A percentile compares a stretch with the other conserved stretches of the same genome.
Evolutionary conservation across 2,888 invertebrate genomes (phyloP).

Genomic region (Stenodema calcarata): DNA sequence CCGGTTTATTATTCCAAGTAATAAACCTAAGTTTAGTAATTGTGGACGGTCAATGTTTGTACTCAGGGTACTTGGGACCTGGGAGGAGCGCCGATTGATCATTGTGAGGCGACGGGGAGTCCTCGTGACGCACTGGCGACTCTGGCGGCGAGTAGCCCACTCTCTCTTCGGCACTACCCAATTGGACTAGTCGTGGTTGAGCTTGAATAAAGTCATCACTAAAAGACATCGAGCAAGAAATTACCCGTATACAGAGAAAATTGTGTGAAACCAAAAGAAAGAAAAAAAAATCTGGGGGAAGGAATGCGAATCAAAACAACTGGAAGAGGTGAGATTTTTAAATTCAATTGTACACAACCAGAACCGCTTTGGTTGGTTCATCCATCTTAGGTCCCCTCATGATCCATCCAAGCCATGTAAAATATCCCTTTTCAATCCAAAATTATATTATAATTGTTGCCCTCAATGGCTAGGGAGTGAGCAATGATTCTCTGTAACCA

Average conservation of each 20-base stretch:
- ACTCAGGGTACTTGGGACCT: constrained; percentile 72
- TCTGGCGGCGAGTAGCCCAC: constrained; percentile 64
- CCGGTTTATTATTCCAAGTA: neutral
- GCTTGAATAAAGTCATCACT: constrained; percentile 97
- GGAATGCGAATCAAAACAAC: neutral
- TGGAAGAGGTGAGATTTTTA: too few species aligned
- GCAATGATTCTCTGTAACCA: too few species aligned
- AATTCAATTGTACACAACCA: too few species aligned
- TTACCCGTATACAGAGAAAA: constrained; percentile 50
- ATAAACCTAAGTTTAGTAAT: constrained; percentile 1
- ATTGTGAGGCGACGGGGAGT: constrained; percentile 56
- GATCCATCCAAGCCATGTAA: too few species aligned
- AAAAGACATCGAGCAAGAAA: constrained; percentile 71
- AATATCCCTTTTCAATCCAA: too few species aligned
- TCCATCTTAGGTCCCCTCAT: too few species aligned
- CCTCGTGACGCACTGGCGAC: constrained; percentile 58
- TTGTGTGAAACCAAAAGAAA: neutral
- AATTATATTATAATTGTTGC: too few species aligned
- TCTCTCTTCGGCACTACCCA: constrained; percentile 82
- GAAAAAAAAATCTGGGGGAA: neutral
- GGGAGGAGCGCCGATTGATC: constrained; percentile 57
- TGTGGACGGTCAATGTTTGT: constrained; percentile 71
- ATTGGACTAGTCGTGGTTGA: constrained; percentile 94
- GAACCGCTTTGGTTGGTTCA: too few species aligned
- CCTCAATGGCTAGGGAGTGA: too few species aligned